These are phyloP conservation scores for Bellardia bayeri DNA, from an alignment of 2,888 invertebrate species.

Conservation along the genomic window DNA sequence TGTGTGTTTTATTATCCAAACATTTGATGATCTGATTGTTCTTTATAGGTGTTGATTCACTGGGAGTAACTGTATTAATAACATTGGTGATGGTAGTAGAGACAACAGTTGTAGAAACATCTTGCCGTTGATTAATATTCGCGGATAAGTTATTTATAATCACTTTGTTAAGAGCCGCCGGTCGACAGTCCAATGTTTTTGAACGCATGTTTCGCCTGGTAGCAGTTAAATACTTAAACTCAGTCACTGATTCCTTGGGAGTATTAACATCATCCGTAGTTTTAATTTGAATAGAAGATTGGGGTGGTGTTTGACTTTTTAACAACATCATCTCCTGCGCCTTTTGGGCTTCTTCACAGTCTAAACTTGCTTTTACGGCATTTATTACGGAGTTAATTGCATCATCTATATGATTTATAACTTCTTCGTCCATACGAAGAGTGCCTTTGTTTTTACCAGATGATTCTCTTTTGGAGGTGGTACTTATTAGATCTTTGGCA, in stretches of 20 bases:
- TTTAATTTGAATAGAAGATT: constrained; percentile 35
- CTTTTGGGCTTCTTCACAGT: constrained; percentile 75
- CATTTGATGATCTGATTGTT: constrained; percentile 52
- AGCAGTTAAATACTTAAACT: constrained; percentile 74
- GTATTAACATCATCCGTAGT: constrained; percentile 59
- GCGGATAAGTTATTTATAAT: constrained; percentile 2
- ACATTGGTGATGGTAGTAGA: background rate
- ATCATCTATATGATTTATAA: constrained; percentile 81
- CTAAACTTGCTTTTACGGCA: constrained; percentile 79
- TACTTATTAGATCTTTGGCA: constrained; percentile 59
- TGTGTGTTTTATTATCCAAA: constrained; percentile 38
- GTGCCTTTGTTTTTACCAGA: constrained; percentile 72
- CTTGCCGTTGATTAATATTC: background rate
- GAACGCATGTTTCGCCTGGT: constrained; percentile 80
- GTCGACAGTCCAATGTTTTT: constrained; percentile 79
- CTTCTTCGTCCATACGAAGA: constrained; percentile 80
- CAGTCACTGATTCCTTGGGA: constrained; percentile 54
- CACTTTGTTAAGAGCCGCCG: constrained; percentile 59
- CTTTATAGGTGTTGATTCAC: background rate
- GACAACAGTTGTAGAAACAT: background rate
- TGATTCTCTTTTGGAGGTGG: constrained; percentile 67
- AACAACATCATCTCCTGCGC: constrained; percentile 8
- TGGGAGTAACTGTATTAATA: background rate
- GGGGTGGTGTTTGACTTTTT: constrained; percentile 4
- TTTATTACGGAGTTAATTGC: constrained; percentile 81